phyloP scores from a whole-genome alignment of 1,140 invertebrate species.

The Cydia splendana region DNA sequence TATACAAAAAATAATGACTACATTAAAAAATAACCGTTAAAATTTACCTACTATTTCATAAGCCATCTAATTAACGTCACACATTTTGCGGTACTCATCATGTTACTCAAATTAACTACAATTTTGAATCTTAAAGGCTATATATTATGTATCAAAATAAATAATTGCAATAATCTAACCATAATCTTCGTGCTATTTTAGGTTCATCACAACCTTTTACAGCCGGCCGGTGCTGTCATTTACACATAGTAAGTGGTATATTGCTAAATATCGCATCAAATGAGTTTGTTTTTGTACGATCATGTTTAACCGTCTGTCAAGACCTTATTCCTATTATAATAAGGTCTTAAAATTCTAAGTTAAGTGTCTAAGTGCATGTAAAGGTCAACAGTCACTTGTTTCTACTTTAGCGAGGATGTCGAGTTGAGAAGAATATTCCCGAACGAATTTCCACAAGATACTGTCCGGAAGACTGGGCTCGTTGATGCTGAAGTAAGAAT shows the following conservation, averaged over 20 bases:
- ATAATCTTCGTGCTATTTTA: slow-evolving; percentile 32
- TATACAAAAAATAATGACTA: background rate
- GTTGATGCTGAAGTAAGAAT: slow-evolving; percentile 59
- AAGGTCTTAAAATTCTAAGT: background rate
- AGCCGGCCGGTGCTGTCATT: slow-evolving; percentile 46
- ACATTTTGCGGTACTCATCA: background rate
- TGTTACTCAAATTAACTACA: background rate
- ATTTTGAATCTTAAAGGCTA: background rate
- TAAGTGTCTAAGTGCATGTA: background rate
- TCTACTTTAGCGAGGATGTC: slow-evolving; percentile 63
- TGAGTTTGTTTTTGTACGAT: slow-evolving; percentile 16
- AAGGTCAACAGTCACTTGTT: slow-evolving; percentile 26
- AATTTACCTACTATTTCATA: background rate
- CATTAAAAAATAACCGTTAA: background rate
- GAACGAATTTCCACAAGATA: slow-evolving; percentile 68
- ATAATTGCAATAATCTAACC: background rate
- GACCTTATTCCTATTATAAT: background rate
- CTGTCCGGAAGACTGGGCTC: slow-evolving; percentile 58
- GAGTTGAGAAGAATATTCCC: slow-evolving; percentile 70
- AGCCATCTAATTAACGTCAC: background rate
- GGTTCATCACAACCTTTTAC: slow-evolving; percentile 44
- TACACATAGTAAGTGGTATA: slow-evolving; percentile 66
- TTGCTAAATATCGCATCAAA: background rate
- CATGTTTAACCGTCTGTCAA: background rate
- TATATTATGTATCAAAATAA: background rate